Evolutionary conservation across 53 echinoderm and acorn worm species (phyloP).

Genomic region (Paelopatides confundens): DNA sequence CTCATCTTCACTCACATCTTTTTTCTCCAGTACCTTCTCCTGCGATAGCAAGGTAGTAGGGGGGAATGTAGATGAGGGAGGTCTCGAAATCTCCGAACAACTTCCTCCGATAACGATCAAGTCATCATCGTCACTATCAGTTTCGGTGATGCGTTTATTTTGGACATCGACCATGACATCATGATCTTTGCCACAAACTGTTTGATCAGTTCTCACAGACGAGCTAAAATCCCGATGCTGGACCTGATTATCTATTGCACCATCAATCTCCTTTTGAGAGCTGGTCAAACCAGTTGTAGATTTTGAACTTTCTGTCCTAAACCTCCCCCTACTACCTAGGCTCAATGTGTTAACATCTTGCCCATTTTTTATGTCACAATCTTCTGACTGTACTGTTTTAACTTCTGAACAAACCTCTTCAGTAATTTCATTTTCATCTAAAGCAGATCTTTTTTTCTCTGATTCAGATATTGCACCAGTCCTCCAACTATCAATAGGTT

Average conservation of each 20-base stretch:
- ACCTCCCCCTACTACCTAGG: not conserved
- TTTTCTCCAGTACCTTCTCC: not conserved
- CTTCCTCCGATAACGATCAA: slow-evolving; percentile 35
- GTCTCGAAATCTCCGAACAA: slow-evolving; percentile 9
- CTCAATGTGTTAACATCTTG: not conserved
- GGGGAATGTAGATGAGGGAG: not conserved
- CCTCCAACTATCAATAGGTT: not conserved
- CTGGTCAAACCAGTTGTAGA: not conserved
- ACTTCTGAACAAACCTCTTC: not conserved
- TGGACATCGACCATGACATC: not conserved
- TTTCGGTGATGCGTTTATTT: not conserved
- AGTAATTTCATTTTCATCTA: not conserved
- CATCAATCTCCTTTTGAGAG: not conserved
- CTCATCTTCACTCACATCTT: slow-evolving; percentile 42
- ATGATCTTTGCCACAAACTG: not conserved
- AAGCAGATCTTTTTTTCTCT: not conserved
- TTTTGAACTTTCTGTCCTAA: not conserved
- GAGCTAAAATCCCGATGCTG: not conserved
- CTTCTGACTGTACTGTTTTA: not conserved
- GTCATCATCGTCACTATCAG: slow-evolving; percentile 37
- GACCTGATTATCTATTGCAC: not conserved
- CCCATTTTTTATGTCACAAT: not conserved
- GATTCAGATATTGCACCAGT: not conserved
- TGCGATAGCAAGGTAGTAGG: not conserved
- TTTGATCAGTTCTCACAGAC: not conserved